These are phyloP conservation scores for Heteromyza rotundicornis DNA, from an alignment of 2,888 invertebrate genomes.

Conservation along the genomic window DNA sequence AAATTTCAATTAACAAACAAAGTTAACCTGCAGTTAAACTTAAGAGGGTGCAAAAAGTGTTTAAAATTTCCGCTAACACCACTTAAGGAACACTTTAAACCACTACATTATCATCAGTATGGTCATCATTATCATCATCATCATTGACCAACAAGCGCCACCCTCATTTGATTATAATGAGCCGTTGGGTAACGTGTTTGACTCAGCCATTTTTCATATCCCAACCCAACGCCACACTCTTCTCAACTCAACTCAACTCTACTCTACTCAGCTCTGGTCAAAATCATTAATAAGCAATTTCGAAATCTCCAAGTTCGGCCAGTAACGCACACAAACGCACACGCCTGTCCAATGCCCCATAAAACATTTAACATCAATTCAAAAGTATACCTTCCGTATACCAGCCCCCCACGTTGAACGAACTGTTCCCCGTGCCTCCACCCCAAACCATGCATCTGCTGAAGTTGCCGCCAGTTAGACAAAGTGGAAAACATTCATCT, in stretches of 20 bases:
- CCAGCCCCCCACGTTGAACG: constrained; percentile 18
- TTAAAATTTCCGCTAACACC: too few species aligned
- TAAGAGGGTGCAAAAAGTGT: too few species aligned
- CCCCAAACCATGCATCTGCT: not conserved
- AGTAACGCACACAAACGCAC: not conserved
- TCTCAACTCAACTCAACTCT: not conserved
- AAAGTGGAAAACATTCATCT: constrained; percentile 43
- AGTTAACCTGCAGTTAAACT: too few species aligned
- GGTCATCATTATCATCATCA: not conserved
- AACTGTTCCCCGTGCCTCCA: not conserved
- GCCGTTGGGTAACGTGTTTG: constrained; percentile 8
- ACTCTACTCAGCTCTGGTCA: not conserved
- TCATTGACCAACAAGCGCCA: not conserved
- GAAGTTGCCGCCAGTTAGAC: constrained; percentile 27
- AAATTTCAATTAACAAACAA: too few species aligned
- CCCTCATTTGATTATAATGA: constrained; percentile 20
- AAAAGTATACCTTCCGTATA: constrained; percentile 26
- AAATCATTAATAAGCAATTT: constrained; percentile 43
- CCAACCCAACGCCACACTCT: not conserved
- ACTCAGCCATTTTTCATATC: not conserved
- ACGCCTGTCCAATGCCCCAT: constrained; percentile 4
- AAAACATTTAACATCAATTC: constrained; percentile 43
- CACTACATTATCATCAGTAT: not conserved
- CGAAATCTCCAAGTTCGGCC: constrained; percentile 12
- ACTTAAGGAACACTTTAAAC: too few species aligned